Percentiles rank a stretch among this genome's conserved stretches.
These are phyloP conservation scores for Notolabrus celidotus DNA, from an alignment of 2,797 vertebrate species.

Conservation along the genomic window DNA sequence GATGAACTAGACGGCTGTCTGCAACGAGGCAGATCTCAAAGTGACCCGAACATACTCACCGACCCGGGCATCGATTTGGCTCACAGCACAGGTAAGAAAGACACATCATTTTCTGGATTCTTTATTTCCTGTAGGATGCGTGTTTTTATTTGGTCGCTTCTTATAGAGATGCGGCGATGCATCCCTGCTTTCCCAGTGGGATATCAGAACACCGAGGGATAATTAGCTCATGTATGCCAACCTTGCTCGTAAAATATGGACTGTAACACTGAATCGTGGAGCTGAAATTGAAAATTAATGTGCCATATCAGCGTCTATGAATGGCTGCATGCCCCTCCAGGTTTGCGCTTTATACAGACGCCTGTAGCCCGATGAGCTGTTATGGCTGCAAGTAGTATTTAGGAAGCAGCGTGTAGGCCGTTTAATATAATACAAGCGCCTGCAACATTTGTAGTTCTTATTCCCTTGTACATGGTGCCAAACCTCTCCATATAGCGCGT, in stretches of 20 bases:
- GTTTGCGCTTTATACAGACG: constrained; percentile 57
- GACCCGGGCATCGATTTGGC: constrained; percentile 88
- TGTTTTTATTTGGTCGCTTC: constrained; percentile 16
- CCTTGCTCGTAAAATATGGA: constrained; percentile 43
- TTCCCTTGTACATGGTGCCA: constrained; percentile 22
- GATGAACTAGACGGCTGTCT: constrained; percentile 93
- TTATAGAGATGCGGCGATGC: constrained; percentile 47
- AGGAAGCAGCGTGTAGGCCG: constrained; percentile 42
- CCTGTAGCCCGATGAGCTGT: constrained; percentile 65
- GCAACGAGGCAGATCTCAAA: constrained; percentile 96
- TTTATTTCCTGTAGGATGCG: neutral
- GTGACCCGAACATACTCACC: constrained; percentile 97
- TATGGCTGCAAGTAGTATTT: constrained; percentile 54
- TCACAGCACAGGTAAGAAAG: constrained; percentile 89
- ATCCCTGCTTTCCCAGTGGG: constrained; percentile 46
- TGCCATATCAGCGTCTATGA: constrained; percentile 63
- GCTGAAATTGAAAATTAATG: constrained; percentile 74
- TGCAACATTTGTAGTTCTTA: constrained; percentile 34
- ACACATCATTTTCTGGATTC: constrained; percentile 45
- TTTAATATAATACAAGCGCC: constrained; percentile 35
- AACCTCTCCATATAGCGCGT: neutral
- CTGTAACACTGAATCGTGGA: constrained; percentile 42
- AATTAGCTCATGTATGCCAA: constrained; percentile 66
- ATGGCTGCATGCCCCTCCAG: constrained; percentile 39
- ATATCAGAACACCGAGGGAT: constrained; percentile 56